Percentiles rank a stretch among this genome's conserved stretches.
phyloP scores from a whole-genome alignment of 2,797 vertebrate species.

The Heterohyrax brucei region DNA sequence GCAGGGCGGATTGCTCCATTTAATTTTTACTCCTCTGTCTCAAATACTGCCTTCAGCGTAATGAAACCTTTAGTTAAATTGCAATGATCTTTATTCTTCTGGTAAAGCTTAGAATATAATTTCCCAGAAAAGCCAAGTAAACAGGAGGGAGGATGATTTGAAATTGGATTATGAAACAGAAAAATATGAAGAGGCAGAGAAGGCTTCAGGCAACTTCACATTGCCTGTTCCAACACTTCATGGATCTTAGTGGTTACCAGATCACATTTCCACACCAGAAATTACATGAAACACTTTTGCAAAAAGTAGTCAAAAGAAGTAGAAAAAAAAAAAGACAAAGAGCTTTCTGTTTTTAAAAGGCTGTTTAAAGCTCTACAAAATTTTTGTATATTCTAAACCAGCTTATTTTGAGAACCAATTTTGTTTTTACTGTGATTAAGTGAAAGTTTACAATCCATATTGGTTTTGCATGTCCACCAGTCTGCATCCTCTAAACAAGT shows the following conservation, averaged over 20 bases:
- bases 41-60: not conserved
- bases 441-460: too few species aligned
- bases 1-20: too few species aligned
- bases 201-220: not conserved
- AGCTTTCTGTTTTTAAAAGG: not conserved
- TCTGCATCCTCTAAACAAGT: too few species aligned
- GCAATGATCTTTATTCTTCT: not conserved
- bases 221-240: not conserved
- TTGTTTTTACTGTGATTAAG: too few species aligned
- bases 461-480: too few species aligned
- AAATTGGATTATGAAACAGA: not conserved
- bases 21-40: not conserved
- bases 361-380: not conserved
- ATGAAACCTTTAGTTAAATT: not conserved
- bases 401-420: not conserved
- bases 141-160: not conserved
- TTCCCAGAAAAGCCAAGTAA: not conserved
- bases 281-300: not conserved
- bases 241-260: not conserved
- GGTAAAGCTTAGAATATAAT: not conserved
- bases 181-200: not conserved
- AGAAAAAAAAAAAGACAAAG: not conserved
- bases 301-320: not conserved
- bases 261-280: not conserved
- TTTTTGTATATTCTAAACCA: not conserved